Conservation (phyloP, 2,113 vertebrate genomes). For the Charina bottae region DNA sequence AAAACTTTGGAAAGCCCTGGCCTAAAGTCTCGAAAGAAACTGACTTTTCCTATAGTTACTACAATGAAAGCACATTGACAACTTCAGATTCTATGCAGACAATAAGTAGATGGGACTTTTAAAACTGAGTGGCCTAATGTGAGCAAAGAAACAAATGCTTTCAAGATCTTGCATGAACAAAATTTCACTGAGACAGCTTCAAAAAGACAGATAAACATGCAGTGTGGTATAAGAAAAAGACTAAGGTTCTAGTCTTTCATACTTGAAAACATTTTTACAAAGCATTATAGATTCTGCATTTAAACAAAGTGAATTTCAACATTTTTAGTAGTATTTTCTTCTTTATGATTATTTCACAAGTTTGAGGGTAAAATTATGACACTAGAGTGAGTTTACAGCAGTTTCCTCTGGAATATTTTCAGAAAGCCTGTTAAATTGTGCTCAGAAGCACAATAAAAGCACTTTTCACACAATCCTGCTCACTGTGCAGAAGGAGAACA, state of each 20-base stretch:
- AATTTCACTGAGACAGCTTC: fast-evolving
- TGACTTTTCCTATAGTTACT: constrained; percentile 15
- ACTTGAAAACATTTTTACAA: neutral
- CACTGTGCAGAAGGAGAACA: neutral
- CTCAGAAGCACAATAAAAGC: neutral
- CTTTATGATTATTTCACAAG: neutral
- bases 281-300: neutral
- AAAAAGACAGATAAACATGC: neutral
- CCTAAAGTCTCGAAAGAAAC: too few relatives aligned
- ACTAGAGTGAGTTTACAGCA: neutral
- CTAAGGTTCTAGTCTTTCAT: neutral
- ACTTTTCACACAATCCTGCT: neutral
- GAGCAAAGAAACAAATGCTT: constrained; percentile 15
- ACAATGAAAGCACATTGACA: constrained; percentile 5
- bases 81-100: constrained; percentile 10
- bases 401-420: neutral
- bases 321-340: neutral
- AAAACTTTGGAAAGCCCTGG: too few relatives aligned
- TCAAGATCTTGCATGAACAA: fast-evolving
- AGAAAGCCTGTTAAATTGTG: neutral
- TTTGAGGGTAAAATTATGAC: neutral
- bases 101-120: fast-evolving
- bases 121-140: constrained; percentile 29
- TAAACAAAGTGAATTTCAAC: neutral
- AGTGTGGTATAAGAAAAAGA: neutral